Base-by-base conservation (phyloP, 2,113 vertebrate genomes). In the Herpailurus yagouaroundi region DNA sequence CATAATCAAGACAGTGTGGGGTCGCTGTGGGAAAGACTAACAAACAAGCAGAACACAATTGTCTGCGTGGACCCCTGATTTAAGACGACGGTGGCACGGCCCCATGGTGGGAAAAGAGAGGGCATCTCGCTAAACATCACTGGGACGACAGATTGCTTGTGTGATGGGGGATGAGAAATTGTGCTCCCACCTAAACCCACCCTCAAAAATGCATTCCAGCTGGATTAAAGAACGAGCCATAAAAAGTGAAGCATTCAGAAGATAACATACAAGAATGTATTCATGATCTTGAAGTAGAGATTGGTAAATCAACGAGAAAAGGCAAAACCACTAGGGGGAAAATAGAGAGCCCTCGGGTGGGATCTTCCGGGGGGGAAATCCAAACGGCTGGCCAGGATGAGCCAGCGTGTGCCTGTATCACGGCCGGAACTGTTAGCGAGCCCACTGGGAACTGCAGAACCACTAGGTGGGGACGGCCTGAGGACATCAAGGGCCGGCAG, bases 21-120 rank as follows among this genome's bases (percentile, higher is more conserved):
- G 14, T 5, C 1, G 18, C 38, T 29, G 6, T 50, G 1, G 25
- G 41, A 31, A 48, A 50, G 66, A 11, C 64, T 7, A 1, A 0
- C 19, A 1, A n/a, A 19, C 41, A 0, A 15, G 55, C 1, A 36
- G 7, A 1, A 11, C 3, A 18, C 25, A 18, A 1, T 21, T 6
- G 13, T 16, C 27, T 1, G 0, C 1, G 3, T 10, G 25, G 41
- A 21, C 1, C 0, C 66, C 18, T 12, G 4, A 13, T 12, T 11
- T 4, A 21, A 3, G 80, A 63, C 52, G 4, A 27, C 13, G 23
- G 73, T 3, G 5, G 2, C 33, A 0, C 7, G 45, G 74, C 41
- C 16, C 8, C 3, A 5, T 7, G 0, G 64, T 7, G 9, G 29
- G 45, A 18, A 15, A 25, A 14, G 27, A 33, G 36, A 0, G 0